Base-by-base conservation (phyloP, 2,113 vertebrate genomes). In the Rhodinocichla rosea region DNA sequence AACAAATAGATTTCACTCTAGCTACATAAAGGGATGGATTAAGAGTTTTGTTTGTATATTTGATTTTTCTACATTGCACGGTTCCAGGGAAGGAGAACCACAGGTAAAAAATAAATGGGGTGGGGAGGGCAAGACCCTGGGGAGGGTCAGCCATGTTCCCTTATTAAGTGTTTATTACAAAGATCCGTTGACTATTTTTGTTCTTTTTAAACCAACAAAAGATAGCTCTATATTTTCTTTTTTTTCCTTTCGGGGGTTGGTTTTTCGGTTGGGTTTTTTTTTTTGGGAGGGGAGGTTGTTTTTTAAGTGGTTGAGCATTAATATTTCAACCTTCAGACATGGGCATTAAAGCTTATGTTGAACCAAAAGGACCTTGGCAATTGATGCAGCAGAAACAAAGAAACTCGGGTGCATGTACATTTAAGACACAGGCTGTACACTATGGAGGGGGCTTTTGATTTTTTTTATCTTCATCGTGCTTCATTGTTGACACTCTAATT, bases 1-100 rank as follows among this genome's bases (percentile, higher is more conserved):
- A 13, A 11, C 37, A 69, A 96, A 96, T 98, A 98, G 97, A 97
- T 98, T 98, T 98, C 98, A 92, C 93, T 97, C 97, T 98, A 97
- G 98, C 96, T 96, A 95, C 96, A 83, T 94, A 97, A 96, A 97
- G 94, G 97, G 95, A 96, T 96, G 96, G 94, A 97, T 97, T 95
- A 94, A 94, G 96, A 98, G 97, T 97, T 98, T 96, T 97, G 98
- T 98, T 98, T 98, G 98, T 98, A 98, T 98, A 98, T 98, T 98
- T 98, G 97, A 97, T 97, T 98, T 98, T 98, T 98, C 97, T 98
- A 98, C 97, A 94, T 94, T 98, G 98, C 98, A 98, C 98, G 97
- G 98, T 98, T 98, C 97, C 96, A 96, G 96, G 97, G 96, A 84
- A 97, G 96, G 96, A 98, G 98, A 98, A 98, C 98, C 98, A 97